phyloP scores from a whole-genome alignment of 2,888 invertebrate species.

The Arctia plantaginis region DNA sequence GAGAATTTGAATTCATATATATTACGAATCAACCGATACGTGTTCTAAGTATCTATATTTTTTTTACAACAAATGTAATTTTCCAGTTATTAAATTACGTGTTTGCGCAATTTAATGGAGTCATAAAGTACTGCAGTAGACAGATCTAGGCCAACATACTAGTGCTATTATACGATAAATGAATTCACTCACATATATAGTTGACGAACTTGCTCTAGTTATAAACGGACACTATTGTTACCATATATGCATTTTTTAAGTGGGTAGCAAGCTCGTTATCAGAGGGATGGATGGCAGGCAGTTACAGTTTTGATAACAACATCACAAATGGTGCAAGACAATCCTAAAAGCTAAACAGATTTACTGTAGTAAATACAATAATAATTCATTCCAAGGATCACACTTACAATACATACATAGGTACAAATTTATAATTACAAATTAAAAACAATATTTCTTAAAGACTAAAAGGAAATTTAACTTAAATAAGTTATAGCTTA shows the following conservation, averaged over 20 bases:
- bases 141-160: constrained; percentile 31
- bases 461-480: too few relatives aligned
- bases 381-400: not conserved
- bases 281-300: not conserved
- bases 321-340: not conserved
- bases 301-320: not conserved
- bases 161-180: constrained; percentile 26
- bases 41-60: not conserved
- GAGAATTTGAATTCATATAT: not conserved
- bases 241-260: constrained; percentile 15
- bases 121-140: constrained; percentile 15
- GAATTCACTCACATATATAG: constrained; percentile 31
- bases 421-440: too few relatives aligned
- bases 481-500: too few relatives aligned
- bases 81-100: not conserved
- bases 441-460: too few relatives aligned
- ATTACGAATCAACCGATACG: not conserved
- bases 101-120: constrained; percentile 4
- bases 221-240: constrained; percentile 49
- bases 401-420: not conserved
- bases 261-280: not conserved
- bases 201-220: constrained; percentile 66
- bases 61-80: not conserved
- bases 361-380: not conserved
- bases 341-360: not conserved